Percentiles rank a stretch among this genome's conserved stretches.
Evolutionary conservation across 2,113 vertebrate genomes (phyloP).

Genomic region (Proteles cristata): DNA sequence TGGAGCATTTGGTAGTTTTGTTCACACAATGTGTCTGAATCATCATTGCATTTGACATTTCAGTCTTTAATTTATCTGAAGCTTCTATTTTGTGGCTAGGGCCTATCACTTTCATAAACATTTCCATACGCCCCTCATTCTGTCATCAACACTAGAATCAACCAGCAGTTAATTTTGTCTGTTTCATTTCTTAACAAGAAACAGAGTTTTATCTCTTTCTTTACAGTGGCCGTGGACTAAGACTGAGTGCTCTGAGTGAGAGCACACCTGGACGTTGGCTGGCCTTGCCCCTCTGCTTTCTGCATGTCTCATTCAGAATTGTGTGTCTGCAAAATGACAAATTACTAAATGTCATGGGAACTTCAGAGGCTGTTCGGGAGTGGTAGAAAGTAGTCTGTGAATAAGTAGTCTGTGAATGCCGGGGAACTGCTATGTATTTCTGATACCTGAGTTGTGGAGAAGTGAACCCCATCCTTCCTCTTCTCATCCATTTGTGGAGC

Average conservation of each 20-base stretch:
- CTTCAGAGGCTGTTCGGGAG: conserved; percentile 4
- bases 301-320: not conserved
- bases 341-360: not conserved
- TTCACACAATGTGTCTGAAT: conserved; percentile 75
- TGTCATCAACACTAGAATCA: not conserved
- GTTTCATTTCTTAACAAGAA: conserved; percentile 57
- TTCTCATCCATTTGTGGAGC: not conserved
- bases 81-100: conserved; percentile 67
- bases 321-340: not conserved
- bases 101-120: conserved; percentile 60
- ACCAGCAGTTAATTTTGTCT: conserved; percentile 43
- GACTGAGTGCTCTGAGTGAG: not conserved
- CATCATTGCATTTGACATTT: conserved; percentile 76
- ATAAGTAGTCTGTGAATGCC: not conserved
- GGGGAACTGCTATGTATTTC: not conserved
- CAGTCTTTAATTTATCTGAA: conserved; percentile 67
- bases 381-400: not conserved
- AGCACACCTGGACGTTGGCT: not conserved
- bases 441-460: not conserved
- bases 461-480: not conserved
- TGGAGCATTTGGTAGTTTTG: conserved; percentile 64
- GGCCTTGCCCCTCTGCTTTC: not conserved
- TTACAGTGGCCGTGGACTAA: not conserved
- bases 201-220: not conserved
- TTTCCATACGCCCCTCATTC: conserved; percentile 57